phyloP scores from a whole-genome alignment of 2,888 invertebrate species.

The Griposia aprilina region DNA sequence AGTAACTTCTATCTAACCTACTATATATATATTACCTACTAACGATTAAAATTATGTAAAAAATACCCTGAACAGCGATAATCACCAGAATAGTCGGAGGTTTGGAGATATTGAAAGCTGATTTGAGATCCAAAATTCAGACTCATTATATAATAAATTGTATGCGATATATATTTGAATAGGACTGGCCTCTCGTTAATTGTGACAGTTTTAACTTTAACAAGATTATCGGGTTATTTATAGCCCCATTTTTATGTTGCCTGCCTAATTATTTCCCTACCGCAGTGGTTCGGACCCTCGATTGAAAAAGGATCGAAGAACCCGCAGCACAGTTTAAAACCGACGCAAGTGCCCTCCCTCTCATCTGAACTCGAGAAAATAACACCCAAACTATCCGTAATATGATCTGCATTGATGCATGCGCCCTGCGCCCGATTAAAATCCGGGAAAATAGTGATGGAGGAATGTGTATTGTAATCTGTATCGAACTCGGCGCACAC shows the following conservation, averaged over 20 bases:
- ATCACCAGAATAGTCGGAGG: constrained; percentile 22
- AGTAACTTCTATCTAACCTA: background rate
- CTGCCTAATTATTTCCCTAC: no score
- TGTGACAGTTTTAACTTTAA: background rate
- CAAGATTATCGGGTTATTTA: background rate
- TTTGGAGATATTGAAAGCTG: constrained; percentile 51
- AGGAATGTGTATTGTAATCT: background rate
- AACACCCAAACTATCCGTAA: constrained; percentile 14
- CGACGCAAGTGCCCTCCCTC: background rate
- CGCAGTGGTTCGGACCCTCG: no score
- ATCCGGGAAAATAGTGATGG: background rate
- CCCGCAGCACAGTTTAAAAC: background rate
- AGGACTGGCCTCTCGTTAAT: background rate
- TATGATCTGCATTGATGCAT: constrained; percentile 1
- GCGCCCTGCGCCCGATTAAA: background rate
- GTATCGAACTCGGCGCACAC: background rate
- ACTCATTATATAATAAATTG: constrained; percentile 9
- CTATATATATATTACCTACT: no score
- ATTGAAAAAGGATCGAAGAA: constrained; percentile 5
- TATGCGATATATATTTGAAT: background rate
- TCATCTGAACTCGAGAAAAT: constrained; percentile 6
- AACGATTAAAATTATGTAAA: background rate
- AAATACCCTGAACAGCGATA: constrained; percentile 42
- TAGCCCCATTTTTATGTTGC: background rate
- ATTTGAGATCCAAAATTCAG: constrained; percentile 48